These are phyloP conservation scores for Drosophila neocordata DNA, from an alignment of 1,140 invertebrate genomes.

Conservation along the genomic window DNA sequence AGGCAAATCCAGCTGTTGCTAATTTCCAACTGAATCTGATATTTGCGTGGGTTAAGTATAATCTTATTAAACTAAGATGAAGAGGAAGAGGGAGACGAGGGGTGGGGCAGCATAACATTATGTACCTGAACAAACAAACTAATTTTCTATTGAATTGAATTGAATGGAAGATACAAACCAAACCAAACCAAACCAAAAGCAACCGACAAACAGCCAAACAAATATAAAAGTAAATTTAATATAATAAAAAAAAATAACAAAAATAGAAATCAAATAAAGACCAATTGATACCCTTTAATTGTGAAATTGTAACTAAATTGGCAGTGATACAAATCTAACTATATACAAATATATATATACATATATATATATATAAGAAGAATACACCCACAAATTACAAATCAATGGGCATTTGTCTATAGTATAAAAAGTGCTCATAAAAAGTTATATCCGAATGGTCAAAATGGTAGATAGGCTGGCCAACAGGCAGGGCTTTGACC, in stretches of 20 bases:
- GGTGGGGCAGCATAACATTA: neutral
- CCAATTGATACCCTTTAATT: neutral
- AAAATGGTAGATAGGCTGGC: conserved; percentile 20
- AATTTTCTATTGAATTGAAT: conserved; percentile 47
- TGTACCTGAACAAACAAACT: conserved; percentile 41
- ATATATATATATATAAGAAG: too few relatives aligned
- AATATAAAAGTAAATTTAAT: neutral
- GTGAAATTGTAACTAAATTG: too few relatives aligned
- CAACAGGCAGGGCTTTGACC: neutral
- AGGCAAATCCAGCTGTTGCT: neutral
- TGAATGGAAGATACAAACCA: neutral
- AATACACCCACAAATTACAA: neutral
- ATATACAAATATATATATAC: too few relatives aligned
- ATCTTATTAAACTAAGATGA: neutral
- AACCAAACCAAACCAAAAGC: neutral
- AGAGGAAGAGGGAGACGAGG: neutral
- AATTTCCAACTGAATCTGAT: conserved; percentile 1
- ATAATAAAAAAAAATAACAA: too few relatives aligned
- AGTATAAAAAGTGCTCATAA: conserved; percentile 32
- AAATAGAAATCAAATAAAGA: neutral
- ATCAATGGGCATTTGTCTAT: conserved; percentile 4
- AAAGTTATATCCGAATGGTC: conserved; percentile 29
- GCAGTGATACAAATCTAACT: too few relatives aligned
- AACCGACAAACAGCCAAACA: too few relatives aligned
- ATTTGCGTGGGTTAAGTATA: conserved; percentile 5